Evolutionary conservation across 2,113 vertebrate genomes (phyloP).

Genomic region (Centrocercus urophasianus): DNA sequence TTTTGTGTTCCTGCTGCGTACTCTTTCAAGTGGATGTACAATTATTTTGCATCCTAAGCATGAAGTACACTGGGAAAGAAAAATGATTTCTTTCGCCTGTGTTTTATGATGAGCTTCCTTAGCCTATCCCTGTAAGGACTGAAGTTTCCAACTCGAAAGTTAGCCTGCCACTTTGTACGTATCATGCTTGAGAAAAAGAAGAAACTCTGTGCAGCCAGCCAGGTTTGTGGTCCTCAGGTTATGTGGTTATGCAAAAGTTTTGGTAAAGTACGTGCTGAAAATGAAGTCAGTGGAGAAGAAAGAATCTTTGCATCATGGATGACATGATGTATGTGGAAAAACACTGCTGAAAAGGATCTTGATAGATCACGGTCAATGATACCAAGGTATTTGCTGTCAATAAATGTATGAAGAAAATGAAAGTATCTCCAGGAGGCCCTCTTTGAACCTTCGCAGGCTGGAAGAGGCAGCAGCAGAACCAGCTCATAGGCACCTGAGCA

Average conservation of each 20-base stretch:
- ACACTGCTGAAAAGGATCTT: neutral
- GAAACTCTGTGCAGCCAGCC: neutral
- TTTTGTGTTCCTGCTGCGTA: neutral
- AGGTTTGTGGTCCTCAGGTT: neutral
- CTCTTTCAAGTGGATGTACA: neutral
- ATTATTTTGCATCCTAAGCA: neutral
- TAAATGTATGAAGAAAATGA: neutral
- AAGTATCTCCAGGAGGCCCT: neutral
- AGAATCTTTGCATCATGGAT: neutral
- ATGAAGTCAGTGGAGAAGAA: neutral
- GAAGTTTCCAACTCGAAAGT: neutral
- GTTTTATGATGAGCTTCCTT: neutral
- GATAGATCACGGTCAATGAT: fast-evolving
- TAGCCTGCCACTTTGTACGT: neutral
- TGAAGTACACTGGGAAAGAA: neutral
- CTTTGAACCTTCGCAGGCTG: neutral
- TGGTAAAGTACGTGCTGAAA: neutral
- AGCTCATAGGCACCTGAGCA: neutral
- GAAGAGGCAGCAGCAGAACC: neutral
- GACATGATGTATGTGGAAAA: neutral
- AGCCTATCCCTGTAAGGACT: neutral
- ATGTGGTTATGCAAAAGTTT: neutral
- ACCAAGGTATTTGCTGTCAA: neutral
- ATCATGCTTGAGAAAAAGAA: neutral
- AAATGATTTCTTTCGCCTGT: neutral